Conservation (phyloP, 2,113 vertebrate species). For the Catharus bicknelli region DNA sequence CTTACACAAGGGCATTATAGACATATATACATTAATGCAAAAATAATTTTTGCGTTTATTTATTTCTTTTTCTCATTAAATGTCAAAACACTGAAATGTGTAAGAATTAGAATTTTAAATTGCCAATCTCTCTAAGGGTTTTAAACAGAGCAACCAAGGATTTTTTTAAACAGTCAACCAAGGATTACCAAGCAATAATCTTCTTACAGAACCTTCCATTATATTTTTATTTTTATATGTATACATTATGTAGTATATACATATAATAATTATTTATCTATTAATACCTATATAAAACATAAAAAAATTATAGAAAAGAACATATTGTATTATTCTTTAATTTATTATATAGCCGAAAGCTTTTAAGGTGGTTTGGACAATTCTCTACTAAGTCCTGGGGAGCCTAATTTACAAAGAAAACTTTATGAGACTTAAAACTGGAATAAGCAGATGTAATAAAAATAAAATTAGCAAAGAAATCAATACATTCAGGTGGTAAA, state of each 20-base stretch:
- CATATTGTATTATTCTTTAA: neutral
- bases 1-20: neutral
- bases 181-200: neutral
- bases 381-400: neutral
- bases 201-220: neutral
- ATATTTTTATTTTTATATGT: neutral
- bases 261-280: neutral
- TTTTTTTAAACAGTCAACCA: neutral
- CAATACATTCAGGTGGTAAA: neutral
- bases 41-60: conserved; percentile 24
- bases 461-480: neutral
- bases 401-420: neutral
- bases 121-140: neutral
- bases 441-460: neutral
- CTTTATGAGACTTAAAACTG: neutral
- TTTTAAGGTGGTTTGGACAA: neutral
- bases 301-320: neutral
- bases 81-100: conserved; percentile 20
- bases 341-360: neutral
- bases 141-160: neutral
- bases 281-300: neutral
- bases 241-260: neutral
- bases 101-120: conserved; percentile 33
- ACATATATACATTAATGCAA: neutral
- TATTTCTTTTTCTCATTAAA: neutral